Evolutionary conservation across 2,888 invertebrate genomes (phyloP).

Genomic region (Philopedon plagiatum): DNA sequence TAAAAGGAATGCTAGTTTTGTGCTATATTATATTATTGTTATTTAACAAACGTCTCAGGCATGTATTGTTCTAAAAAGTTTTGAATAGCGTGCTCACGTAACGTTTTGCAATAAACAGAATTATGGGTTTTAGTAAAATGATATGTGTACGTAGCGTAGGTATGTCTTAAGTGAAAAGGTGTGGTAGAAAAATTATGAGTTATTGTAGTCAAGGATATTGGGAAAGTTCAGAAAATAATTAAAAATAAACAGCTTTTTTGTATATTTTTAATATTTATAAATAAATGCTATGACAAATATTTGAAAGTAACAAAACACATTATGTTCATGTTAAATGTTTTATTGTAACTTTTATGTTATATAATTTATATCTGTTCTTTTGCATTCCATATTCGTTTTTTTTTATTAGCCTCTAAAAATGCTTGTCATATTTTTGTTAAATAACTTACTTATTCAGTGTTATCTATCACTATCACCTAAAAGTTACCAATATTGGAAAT

Average conservation of each 20-base stretch:
- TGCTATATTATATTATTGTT: constrained; percentile 29
- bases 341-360: too few relatives aligned
- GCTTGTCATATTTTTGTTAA: too few relatives aligned
- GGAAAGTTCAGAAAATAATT: constrained; percentile 10
- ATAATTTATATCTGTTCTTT: too few relatives aligned
- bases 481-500: too few relatives aligned
- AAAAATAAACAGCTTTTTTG: not conserved
- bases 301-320: too few relatives aligned
- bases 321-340: too few relatives aligned
- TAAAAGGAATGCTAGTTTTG: constrained; percentile 33
- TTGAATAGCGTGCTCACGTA: constrained; percentile 5
- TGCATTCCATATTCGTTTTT: too few relatives aligned
- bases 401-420: too few relatives aligned
- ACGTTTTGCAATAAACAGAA: constrained; percentile 21
- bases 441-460: too few relatives aligned
- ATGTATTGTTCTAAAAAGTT: constrained; percentile 31
- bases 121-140: constrained; percentile 35
- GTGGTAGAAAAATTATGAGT: constrained; percentile 33
- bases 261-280: not conserved
- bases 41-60: constrained; percentile 19
- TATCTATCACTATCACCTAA: too few relatives aligned
- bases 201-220: constrained; percentile 23
- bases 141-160: constrained; percentile 20
- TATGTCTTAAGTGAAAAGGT: constrained; percentile 27
- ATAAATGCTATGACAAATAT: too few relatives aligned